These are phyloP conservation scores for Pecten maximus DNA, from an alignment of 2,888 invertebrate genomes.

Conservation along the genomic window DNA sequence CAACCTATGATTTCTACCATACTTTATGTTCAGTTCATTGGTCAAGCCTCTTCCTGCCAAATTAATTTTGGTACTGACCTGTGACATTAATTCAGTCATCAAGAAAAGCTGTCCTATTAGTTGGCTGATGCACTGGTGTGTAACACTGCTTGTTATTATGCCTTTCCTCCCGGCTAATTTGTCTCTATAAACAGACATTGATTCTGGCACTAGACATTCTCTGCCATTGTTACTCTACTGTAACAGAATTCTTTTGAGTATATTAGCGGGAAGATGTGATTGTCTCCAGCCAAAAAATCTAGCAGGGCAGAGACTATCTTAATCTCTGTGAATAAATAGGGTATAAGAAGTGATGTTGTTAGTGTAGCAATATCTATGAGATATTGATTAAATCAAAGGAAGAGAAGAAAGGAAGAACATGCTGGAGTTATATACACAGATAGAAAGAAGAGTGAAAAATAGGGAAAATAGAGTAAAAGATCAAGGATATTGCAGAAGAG, in stretches of 20 bases:
- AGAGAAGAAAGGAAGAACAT: neutral
- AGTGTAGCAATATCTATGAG: neutral
- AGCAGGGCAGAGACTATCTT: neutral
- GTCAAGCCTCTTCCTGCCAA: constrained; percentile 25
- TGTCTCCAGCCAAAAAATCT: neutral
- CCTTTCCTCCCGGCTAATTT: neutral
- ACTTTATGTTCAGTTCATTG: neutral
- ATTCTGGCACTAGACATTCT: neutral
- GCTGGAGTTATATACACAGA: neutral
- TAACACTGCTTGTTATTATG: neutral
- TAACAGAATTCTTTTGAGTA: neutral
- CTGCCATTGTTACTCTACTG: neutral
- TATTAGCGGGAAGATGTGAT: neutral
- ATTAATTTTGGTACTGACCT: constrained; percentile 7
- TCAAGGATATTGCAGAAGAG: neutral
- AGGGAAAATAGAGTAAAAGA: neutral
- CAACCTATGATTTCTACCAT: neutral
- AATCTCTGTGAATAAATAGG: neutral
- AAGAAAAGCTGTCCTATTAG: constrained; percentile 4
- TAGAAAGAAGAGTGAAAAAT: neutral
- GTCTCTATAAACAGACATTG: neutral
- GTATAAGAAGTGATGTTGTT: neutral
- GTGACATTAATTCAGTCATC: neutral
- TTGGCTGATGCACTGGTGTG: neutral
- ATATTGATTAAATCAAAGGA: neutral